Evolutionary conservation across 2,797 vertebrate genomes (phyloP).

Genomic region (Garrulus glandarius): DNA sequence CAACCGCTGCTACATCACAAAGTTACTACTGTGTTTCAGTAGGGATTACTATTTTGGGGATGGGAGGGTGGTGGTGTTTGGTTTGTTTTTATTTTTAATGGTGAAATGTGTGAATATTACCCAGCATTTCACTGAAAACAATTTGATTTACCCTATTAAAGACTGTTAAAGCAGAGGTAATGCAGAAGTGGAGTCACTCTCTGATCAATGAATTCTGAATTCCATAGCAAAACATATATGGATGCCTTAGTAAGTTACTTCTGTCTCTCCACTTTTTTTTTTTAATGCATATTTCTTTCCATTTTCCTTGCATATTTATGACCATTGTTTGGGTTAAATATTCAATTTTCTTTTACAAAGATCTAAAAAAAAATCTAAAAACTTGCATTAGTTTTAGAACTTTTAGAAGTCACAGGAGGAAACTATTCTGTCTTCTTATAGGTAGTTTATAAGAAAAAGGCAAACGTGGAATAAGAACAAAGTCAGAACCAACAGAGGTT

Average conservation of each 20-base stretch:
- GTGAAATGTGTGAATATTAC: not conserved
- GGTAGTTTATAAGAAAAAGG: not conserved
- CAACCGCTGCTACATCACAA: not conserved
- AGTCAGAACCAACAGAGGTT: not conserved
- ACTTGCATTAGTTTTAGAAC: not conserved
- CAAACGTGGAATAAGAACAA: not conserved
- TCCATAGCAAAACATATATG: not conserved
- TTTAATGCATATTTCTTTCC: not conserved
- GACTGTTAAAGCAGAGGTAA: not conserved
- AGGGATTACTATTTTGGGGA: not conserved
- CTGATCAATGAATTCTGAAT: not conserved
- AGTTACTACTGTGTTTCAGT: not conserved
- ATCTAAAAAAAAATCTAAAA: not conserved
- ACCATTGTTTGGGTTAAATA: not conserved
- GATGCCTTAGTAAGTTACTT: not conserved
- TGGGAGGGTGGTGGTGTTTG: too few species aligned
- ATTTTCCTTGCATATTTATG: not conserved
- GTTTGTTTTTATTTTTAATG: not conserved
- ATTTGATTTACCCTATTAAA: not conserved
- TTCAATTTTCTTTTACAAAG: not conserved
- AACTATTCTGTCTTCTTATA: not conserved
- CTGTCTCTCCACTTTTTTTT: fast-evolving
- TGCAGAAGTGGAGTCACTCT: not conserved
- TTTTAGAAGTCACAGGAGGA: not conserved
- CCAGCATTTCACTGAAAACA: not conserved